Conservation (phyloP, 2,888 invertebrate species). For the Andrena minutula region DNA sequence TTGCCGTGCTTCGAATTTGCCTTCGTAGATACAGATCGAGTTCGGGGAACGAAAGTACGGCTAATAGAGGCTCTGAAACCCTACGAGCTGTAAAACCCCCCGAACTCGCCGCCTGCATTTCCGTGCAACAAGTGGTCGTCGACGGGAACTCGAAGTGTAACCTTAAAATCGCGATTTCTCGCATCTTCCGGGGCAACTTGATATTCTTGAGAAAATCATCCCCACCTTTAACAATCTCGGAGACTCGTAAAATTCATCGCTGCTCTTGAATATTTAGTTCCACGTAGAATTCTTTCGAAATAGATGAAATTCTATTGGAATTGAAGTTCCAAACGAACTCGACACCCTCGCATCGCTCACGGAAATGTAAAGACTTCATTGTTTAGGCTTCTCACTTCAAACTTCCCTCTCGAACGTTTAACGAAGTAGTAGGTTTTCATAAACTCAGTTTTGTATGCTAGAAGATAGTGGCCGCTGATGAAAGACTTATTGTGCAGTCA, state of each 20-base stretch:
- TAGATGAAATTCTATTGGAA: not conserved
- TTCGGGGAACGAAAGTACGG: constrained; percentile 40
- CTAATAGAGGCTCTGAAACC: constrained; percentile 11
- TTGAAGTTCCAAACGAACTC: not conserved
- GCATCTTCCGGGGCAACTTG: not conserved
- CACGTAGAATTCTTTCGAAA: not conserved
- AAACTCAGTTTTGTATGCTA: constrained; percentile 28
- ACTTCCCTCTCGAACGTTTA: not conserved
- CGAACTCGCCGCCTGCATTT: not conserved
- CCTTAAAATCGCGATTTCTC: not conserved
- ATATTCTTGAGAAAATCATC: not conserved
- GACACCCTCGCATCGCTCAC: not conserved
- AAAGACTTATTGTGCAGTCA: not conserved
- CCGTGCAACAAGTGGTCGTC: constrained; percentile 21
- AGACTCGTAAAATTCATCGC: not conserved
- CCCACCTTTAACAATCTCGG: not conserved
- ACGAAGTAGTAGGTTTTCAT: constrained; percentile 8
- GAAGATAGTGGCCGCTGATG: constrained; percentile 7
- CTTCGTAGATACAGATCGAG: constrained; percentile 42
- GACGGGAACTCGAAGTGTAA: not conserved
- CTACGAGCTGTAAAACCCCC: not conserved
- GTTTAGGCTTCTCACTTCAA: not conserved
- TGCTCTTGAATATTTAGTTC: not conserved
- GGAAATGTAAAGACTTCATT: too few species aligned
- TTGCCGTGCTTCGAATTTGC: constrained; percentile 20